Evolutionary conservation across 2,888 invertebrate genomes (phyloP), one percentile per base, ranked within the genome.

Genomic region (Troglohyphantes excavatus): DNA sequence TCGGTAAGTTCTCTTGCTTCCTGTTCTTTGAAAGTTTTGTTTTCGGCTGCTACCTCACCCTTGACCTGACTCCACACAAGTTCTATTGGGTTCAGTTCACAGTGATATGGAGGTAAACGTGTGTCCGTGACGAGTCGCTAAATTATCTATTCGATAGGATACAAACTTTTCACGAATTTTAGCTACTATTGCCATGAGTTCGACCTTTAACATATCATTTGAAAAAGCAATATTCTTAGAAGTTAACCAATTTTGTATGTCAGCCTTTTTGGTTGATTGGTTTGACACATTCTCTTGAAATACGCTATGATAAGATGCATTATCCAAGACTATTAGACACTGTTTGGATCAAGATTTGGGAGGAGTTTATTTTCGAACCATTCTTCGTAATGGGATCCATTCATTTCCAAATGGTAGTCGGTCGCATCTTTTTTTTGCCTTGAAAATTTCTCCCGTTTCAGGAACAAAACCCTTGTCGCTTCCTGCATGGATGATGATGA

Each of bases 401-500:
- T 67, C 39, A 79, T 67, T 65, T 67, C 79, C 0, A 2, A 11
- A 23, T 79, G 79, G 26, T 65, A 79, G 23, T 67, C 43, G 2
- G 65, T 65, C 19, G 23, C 27, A 17, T 53, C 27, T 2, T 79
- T 67, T n/a, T 21, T 65, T 78, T 5, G 2, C 63, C 33, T 63
- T 65, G 21, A 78, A 65, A 0, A 78, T 11, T 7, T 63, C 63
- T 2, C 0, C 5, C n/a, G 78, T 23, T 21, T 65, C 2, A 11
- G 17, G 13, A 7, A 78, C 63, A n/a, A 63, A 78, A 0, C 70
- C 81, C 0, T 59, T 81, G 13, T 26, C 53, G 9, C 29, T 27
- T 29, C 81, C 81, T 29, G 81, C 81, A 46, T 81, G 68, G 13
- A 53, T 70, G 0, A 81, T 65, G n/a, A n/a, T 19, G 17, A 81